These are phyloP conservation scores for Amblyjoppa proteus DNA, from an alignment of 2,888 invertebrate species.

Conservation along the genomic window DNA sequence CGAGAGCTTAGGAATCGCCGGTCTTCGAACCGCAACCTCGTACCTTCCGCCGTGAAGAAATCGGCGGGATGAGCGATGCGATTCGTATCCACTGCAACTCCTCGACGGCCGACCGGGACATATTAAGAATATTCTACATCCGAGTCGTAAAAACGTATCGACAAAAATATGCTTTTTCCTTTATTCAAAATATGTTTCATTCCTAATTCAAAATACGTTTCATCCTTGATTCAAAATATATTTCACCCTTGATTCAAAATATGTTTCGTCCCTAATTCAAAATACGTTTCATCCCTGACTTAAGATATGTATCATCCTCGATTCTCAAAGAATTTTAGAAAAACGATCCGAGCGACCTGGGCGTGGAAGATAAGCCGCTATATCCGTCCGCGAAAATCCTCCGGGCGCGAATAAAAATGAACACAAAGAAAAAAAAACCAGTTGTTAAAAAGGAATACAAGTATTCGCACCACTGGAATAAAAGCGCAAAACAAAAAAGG, in stretches of 20 bases:
- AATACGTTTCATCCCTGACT: neutral
- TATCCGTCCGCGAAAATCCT: neutral
- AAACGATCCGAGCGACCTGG: too few species aligned
- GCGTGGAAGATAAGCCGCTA: neutral
- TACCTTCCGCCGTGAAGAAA: slow-evolving; percentile 46
- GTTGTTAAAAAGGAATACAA: slow-evolving; percentile 4
- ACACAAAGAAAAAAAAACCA: neutral
- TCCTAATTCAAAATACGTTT: neutral
- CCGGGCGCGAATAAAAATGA: neutral
- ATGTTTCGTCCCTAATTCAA: neutral
- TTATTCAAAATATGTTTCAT: neutral
- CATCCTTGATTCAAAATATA: neutral
- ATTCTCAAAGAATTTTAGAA: too few species aligned
- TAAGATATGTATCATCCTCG: neutral
- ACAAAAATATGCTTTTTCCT: neutral
- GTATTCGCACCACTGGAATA: neutral
- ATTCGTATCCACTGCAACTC: slow-evolving; percentile 27
- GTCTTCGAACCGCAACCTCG: slow-evolving; percentile 45
- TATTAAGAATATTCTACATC: slow-evolving; percentile 42
- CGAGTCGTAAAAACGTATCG: neutral
- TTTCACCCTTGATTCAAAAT: neutral
- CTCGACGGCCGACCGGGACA: slow-evolving; percentile 4
- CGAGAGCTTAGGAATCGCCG: slow-evolving; percentile 51
- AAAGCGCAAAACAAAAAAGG: neutral
- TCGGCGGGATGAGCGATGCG: slow-evolving; percentile 53